Evolutionary conservation across 2,888 invertebrate species (phyloP).

Genomic region (Hecatera dysodea): DNA sequence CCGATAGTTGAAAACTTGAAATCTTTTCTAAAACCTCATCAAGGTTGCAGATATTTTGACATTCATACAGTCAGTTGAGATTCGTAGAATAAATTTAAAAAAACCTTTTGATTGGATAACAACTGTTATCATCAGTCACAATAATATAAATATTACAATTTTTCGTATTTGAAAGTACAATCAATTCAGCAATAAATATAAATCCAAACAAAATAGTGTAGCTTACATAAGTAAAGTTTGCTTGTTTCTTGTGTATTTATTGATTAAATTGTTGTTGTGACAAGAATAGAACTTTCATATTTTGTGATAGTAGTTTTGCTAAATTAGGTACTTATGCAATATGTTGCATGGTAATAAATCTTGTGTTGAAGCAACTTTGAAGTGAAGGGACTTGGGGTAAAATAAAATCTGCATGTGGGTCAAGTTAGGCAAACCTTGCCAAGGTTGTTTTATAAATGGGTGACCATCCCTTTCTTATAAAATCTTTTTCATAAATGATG

Average conservation of each 20-base stretch:
- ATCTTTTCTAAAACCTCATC: conserved; percentile 28
- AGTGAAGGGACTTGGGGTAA: background rate
- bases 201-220: background rate
- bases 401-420: background rate
- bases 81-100: background rate
- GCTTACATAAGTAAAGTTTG: background rate
- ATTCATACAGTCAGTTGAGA: background rate
- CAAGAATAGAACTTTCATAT: background rate
- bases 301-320: background rate
- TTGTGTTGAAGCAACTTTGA: background rate
- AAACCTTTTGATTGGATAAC: background rate
- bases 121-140: background rate
- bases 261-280: background rate
- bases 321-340: conserved; percentile 2
- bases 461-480: background rate
- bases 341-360: background rate
- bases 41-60: conserved; percentile 23
- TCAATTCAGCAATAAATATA: background rate
- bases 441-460: background rate
- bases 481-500: background rate
- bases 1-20: conserved; percentile 36
- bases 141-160: background rate
- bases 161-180: background rate
- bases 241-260: background rate
- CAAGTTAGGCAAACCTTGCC: background rate